Evolutionary conservation across 2,888 invertebrate species (phyloP).

Genomic region (Ennomos fuscantarius): DNA sequence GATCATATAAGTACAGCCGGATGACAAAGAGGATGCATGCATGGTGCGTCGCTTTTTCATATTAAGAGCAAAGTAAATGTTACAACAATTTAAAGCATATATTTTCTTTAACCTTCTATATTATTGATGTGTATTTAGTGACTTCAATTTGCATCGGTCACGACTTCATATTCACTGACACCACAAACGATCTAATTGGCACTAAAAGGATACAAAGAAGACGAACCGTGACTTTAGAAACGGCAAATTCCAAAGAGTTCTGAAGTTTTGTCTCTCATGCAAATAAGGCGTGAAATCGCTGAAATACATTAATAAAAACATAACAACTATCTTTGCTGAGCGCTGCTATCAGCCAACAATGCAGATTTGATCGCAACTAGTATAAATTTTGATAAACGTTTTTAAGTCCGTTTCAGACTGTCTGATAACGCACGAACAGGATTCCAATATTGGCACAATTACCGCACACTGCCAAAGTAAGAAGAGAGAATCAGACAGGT

Average conservation of each 20-base stretch:
- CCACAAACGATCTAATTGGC: conserved; percentile 23
- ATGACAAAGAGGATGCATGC: too few relatives aligned
- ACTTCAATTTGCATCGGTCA: conserved; percentile 21
- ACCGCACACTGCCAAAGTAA: too few relatives aligned
- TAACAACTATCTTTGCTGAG: not conserved
- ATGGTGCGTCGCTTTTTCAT: too few relatives aligned
- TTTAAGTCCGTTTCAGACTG: too few relatives aligned
- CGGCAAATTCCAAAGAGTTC: conserved; percentile 16
- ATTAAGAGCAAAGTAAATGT: not conserved
- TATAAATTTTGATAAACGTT: too few relatives aligned
- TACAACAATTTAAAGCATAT: not conserved
- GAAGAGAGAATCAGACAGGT: too few relatives aligned
- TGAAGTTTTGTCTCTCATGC: conserved; percentile 7
- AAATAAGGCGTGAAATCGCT: not conserved
- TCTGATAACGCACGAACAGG: too few relatives aligned
- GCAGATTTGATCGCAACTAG: too few relatives aligned
- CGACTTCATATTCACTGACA: conserved; percentile 12
- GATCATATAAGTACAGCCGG: too few relatives aligned
- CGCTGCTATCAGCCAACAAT: not conserved
- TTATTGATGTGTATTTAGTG: conserved; percentile 3
- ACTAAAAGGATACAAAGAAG: conserved; percentile 29
- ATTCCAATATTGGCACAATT: too few relatives aligned
- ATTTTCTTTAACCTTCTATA: conserved; percentile 12
- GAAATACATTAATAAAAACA: not conserved
- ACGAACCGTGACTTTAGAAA: conserved; percentile 28